A percentile compares a stretch with the other conserved stretches of the same genome.
Conservation (phyloP, 2,113 vertebrate species). For the Zosterops lateralis region DNA sequence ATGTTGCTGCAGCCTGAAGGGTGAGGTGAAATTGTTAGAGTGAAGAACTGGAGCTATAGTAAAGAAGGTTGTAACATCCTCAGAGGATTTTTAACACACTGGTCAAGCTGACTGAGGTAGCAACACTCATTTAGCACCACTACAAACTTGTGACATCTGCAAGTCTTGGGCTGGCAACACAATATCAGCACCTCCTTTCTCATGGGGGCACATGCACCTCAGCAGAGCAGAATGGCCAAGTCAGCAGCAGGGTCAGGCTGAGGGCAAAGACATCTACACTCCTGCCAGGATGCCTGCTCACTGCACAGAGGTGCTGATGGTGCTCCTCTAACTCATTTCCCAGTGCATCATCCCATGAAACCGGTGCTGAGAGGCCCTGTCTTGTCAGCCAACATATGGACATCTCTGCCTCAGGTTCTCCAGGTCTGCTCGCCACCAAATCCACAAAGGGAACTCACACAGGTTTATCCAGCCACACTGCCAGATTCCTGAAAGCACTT, state of each 20-base stretch:
- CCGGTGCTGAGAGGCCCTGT: background rate
- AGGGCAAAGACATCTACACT: background rate
- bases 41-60: background rate
- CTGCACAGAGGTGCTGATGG: background rate
- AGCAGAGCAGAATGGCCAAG: background rate
- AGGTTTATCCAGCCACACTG: background rate
- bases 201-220: accelerated
- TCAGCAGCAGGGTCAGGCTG: background rate
- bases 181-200: background rate
- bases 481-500: background rate
- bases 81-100: background rate
- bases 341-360: background rate
- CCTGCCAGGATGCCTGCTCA: background rate
- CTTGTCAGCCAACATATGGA: background rate
- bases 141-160: background rate
- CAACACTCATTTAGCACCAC: background rate
- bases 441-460: background rate
- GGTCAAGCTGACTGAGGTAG: background rate
- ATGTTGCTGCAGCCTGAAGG: background rate
- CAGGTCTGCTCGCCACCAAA: background rate
- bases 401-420: background rate
- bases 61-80: background rate
- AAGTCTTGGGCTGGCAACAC: accelerated
- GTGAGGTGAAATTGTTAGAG: background rate
- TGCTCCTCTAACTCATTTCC: background rate